Percentiles rank a stretch among this genome's conserved stretches.
Evolutionary conservation across 2,113 vertebrate genomes (phyloP).

Genomic region (Nothocercus julius): DNA sequence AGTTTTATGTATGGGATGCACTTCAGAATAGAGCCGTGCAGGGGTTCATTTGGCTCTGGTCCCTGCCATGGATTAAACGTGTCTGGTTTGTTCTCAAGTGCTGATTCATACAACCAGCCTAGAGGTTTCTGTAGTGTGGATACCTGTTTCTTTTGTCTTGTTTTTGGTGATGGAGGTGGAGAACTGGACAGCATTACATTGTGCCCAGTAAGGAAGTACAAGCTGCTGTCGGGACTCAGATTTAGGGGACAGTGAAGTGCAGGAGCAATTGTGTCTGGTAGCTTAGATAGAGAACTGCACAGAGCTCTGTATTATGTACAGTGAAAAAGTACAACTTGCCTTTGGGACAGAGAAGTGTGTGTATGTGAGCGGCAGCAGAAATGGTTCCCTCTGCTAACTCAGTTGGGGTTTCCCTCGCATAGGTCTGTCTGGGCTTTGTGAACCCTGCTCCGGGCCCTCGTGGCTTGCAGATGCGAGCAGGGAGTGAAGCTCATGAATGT

Average conservation of each 20-base stretch:
- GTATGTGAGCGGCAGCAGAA: not conserved
- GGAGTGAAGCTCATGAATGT: not conserved
- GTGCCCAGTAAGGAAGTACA: not conserved
- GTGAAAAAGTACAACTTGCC: not conserved
- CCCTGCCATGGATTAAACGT: not conserved
- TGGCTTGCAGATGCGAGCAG: not conserved
- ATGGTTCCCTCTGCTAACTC: not conserved
- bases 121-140: not conserved
- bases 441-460: not conserved
- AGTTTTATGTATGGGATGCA: rapidly evolving
- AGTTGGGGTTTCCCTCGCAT: not conserved
- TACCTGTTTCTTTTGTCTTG: not conserved
- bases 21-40: not conserved
- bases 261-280: not conserved
- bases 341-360: not conserved
- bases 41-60: not conserved
- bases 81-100: rapidly evolving
- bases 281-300: not conserved
- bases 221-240: not conserved
- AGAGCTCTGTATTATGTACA: not conserved
- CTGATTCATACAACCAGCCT: not conserved
- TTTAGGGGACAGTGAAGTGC: not conserved
- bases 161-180: not conserved
- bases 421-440: not conserved
- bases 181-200: not conserved